Evolutionary conservation across 2,113 vertebrate species (phyloP).

Genomic region (Micromys minutus): DNA sequence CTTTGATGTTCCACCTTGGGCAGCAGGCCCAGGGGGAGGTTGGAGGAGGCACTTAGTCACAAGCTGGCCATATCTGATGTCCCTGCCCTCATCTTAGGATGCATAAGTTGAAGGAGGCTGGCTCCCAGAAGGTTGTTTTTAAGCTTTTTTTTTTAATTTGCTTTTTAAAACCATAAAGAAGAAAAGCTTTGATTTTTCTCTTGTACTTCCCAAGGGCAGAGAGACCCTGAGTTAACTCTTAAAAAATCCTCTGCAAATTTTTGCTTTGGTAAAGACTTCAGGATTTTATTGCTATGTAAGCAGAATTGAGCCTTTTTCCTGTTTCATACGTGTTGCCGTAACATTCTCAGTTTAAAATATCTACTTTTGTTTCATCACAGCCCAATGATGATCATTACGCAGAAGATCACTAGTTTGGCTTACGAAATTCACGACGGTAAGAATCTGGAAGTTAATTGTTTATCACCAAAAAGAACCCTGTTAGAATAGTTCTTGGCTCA

Average conservation of each 20-base stretch:
- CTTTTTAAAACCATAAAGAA: not conserved
- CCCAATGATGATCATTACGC: slow-evolving; percentile 99
- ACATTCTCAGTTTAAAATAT: slow-evolving; percentile 44
- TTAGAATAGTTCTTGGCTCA: not conserved
- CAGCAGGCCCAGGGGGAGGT: not conserved
- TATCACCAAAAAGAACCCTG: not conserved
- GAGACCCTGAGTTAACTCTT: not conserved
- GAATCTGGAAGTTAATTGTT: slow-evolving; percentile 66
- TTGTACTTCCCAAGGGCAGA: not conserved
- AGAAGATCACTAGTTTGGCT: slow-evolving; percentile 99
- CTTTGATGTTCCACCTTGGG: not conserved
- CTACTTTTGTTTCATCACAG: slow-evolving; percentile 82
- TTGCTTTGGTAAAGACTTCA: not conserved
- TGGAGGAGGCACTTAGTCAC: not conserved
- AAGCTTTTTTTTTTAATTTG: not conserved
- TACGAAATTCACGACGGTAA: slow-evolving; percentile 99
- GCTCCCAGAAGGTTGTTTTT: not conserved
- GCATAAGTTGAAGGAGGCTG: not conserved
- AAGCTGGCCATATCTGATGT: fast-evolving
- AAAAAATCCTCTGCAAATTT: not conserved
- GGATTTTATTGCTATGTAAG: not conserved
- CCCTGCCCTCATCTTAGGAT: fast-evolving
- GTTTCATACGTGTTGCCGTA: not conserved
- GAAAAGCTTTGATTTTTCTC: not conserved
- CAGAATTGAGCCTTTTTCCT: not conserved